These are phyloP conservation scores for Sorex fumeus DNA, from an alignment of 2,113 vertebrate species.

Conservation along the genomic window DNA sequence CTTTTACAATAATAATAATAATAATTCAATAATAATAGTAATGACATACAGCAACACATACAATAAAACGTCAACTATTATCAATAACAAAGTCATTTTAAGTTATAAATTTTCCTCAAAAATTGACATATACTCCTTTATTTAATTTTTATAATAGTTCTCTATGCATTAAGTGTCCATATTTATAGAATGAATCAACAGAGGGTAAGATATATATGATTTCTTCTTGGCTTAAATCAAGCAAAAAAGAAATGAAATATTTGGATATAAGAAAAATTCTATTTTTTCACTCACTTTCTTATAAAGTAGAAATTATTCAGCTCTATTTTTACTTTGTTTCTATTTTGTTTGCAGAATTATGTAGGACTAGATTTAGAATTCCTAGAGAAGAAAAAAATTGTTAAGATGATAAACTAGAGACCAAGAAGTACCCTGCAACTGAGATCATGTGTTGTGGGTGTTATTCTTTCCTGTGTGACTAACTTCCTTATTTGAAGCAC, in stretches of 20 bases:
- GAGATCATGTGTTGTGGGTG: too few relatives aligned
- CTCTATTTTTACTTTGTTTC: slow-evolving; percentile 5
- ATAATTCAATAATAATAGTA: not conserved
- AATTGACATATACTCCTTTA: not conserved
- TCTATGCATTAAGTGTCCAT: not conserved
- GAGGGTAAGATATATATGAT: not conserved
- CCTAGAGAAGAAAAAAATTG: slow-evolving; percentile 1
- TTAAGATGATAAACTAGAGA: not conserved
- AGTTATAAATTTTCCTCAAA: not conserved
- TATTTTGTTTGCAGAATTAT: slow-evolving; percentile 18
- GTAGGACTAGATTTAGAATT: slow-evolving; percentile 46
- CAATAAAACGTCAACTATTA: not conserved
- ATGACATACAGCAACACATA: not conserved
- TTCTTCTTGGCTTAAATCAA: not conserved
- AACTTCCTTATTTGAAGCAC: too few relatives aligned
- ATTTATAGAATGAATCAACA: slow-evolving; percentile 19
- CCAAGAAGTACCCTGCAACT: too few relatives aligned
- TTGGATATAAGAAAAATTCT: slow-evolving; percentile 9
- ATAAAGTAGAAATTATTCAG: slow-evolving; percentile 17
- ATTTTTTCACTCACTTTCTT: slow-evolving; percentile 27
- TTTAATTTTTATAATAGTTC: not conserved
- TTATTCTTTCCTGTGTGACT: too few relatives aligned
- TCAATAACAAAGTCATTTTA: not conserved
- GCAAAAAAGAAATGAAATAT: not conserved
- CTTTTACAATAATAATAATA: not conserved